Percentiles rank a stretch among this genome's conserved stretches.
phyloP scores from a whole-genome alignment of 2,888 invertebrate species.

The Osedax frankpressi region DNA sequence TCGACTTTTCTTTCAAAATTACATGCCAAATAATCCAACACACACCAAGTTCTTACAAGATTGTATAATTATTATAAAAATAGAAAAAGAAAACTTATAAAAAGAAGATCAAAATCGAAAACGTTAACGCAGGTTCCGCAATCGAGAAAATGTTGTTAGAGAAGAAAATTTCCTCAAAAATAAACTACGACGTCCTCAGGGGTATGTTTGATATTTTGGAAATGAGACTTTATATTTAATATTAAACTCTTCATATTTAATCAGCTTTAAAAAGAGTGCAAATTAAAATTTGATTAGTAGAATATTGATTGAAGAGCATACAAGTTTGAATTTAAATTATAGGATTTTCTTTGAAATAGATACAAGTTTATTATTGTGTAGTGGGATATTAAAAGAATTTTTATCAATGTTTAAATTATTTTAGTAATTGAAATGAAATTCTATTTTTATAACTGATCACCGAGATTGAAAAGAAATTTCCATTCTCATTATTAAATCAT shows the following conservation, averaged over 20 bases:
- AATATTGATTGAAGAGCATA: too few species aligned
- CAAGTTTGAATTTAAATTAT: too few species aligned
- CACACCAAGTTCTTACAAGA: neutral
- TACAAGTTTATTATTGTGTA: too few species aligned
- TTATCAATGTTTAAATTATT: too few species aligned
- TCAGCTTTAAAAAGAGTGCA: neutral
- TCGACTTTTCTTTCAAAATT: neutral
- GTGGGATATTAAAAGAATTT: too few species aligned
- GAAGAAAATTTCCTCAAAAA: constrained; percentile 86
- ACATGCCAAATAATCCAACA: neutral
- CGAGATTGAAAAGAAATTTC: too few species aligned
- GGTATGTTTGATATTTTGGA: neutral
- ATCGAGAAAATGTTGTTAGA: constrained; percentile 90
- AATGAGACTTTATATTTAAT: neutral
- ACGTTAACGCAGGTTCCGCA: constrained; percentile 61
- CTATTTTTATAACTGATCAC: too few species aligned
- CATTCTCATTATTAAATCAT: too few species aligned
- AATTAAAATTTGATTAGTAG: too few species aligned
- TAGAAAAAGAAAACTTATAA: constrained; percentile 32
- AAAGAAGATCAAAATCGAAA: constrained; percentile 35
- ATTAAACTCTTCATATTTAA: neutral
- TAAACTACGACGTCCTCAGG: constrained; percentile 85
- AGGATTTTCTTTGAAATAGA: too few species aligned
- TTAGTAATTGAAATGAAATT: too few species aligned
- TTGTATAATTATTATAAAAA: too few species aligned